Evolutionary conservation across 2,888 invertebrate genomes (phyloP).

Genomic region (Ceraclea dissimilis): DNA sequence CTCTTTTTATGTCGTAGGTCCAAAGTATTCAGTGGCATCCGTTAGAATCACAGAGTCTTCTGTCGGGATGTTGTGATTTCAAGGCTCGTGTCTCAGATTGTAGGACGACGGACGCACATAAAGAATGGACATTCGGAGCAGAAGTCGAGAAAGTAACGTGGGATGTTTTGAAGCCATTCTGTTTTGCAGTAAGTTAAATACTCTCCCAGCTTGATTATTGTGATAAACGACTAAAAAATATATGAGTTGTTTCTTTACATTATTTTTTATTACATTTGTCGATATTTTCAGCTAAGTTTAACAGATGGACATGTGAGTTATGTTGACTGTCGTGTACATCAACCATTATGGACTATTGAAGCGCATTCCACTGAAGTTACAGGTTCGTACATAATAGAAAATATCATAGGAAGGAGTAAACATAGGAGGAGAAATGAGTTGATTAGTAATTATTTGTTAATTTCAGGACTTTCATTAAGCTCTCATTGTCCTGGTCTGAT

Average conservation of each 20-base stretch:
- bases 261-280: no score
- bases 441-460: slow-evolving; percentile 1
- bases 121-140: slow-evolving; percentile 64
- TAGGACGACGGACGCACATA: slow-evolving; percentile 49
- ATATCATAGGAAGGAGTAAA: no score
- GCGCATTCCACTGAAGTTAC: slow-evolving; percentile 83
- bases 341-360: slow-evolving; percentile 61
- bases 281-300: slow-evolving; percentile 45
- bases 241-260: neutral
- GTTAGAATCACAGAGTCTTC: slow-evolving; percentile 69
- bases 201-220: neutral
- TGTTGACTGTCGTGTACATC: slow-evolving; percentile 63
- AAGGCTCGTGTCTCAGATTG: slow-evolving; percentile 76
- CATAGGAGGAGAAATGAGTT: no score
- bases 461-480: slow-evolving; percentile 62
- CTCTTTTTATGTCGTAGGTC: slow-evolving; percentile 45
- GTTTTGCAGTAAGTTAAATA: slow-evolving; percentile 65
- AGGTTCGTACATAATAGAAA: no score
- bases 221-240: neutral
- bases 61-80: slow-evolving; percentile 81
- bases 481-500: slow-evolving; percentile 65
- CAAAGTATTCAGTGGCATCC: slow-evolving; percentile 81
- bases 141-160: slow-evolving; percentile 85
- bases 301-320: slow-evolving; percentile 61
- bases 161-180: slow-evolving; percentile 72